Conservation (phyloP, 1,140 invertebrate species). For the Megalopta genalis region DNA sequence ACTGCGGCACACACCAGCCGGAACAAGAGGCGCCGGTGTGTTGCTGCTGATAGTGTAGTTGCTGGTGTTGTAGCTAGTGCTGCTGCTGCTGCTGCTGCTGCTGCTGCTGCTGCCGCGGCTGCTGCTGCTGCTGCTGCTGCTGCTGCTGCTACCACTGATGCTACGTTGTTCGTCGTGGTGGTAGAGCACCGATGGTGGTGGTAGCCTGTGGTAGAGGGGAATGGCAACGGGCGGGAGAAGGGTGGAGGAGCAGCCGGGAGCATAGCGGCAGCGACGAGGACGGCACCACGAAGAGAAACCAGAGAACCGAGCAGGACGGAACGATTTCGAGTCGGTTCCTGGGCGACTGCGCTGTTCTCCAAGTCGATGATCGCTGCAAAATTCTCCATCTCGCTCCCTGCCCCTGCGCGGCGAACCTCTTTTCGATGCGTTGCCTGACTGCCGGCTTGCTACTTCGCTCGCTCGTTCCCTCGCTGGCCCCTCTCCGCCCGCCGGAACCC, state of each 20-base stretch:
- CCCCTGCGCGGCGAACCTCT: slow-evolving; percentile 9
- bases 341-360: slow-evolving; percentile 58
- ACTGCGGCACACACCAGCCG: slow-evolving; percentile 57
- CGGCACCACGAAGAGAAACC: background rate
- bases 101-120: slow-evolving; percentile 7
- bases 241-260: slow-evolving; percentile 12
- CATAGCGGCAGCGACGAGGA: background rate
- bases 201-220: background rate
- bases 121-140: slow-evolving; percentile 1
- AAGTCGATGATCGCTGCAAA: slow-evolving; percentile 68
- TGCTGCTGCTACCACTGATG: slow-evolving; percentile 16
- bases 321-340: slow-evolving; percentile 52
- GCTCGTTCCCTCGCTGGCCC: no score
- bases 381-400: slow-evolving; percentile 56
- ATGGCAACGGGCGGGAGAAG: background rate
- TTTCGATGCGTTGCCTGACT: slow-evolving; percentile 27
- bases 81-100: slow-evolving; percentile 12
- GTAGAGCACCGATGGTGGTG: background rate
- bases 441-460: background rate
- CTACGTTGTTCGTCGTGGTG: slow-evolving; percentile 10
- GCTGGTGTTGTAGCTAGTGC: background rate
- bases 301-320: slow-evolving; percentile 15
- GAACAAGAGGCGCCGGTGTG: slow-evolving; percentile 31
- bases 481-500: background rate
- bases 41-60: slow-evolving; percentile 16